These are phyloP conservation scores for Xiphophorus birchmanni DNA, from an alignment of 2,797 vertebrate species.

Conservation along the genomic window DNA sequence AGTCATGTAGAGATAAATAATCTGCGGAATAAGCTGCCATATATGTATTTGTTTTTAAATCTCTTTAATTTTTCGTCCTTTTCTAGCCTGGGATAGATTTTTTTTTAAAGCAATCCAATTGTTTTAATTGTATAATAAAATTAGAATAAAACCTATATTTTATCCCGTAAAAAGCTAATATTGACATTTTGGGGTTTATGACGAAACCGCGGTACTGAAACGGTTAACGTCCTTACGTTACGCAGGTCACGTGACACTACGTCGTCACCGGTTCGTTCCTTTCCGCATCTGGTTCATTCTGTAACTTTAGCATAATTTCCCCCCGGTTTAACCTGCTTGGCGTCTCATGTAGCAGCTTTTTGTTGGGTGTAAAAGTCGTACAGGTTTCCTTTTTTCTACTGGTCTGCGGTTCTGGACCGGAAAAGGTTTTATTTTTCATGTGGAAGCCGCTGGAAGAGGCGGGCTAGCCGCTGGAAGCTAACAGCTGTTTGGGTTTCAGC, in stretches of 20 bases:
- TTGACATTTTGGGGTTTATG: not conserved
- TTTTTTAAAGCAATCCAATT: not conserved
- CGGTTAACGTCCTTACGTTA: slow-evolving; percentile 23
- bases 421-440: not conserved
- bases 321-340: not conserved
- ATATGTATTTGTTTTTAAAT: not conserved
- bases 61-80: not conserved
- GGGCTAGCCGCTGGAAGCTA: slow-evolving; percentile 35
- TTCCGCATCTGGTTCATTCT: slow-evolving; percentile 16
- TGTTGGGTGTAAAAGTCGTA: not conserved
- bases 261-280: not conserved
- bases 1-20: not conserved
- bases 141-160: not conserved
- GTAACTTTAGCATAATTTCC: slow-evolving; percentile 23
- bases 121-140: not conserved
- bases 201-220: not conserved
- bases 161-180: not conserved
- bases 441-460: slow-evolving; percentile 7
- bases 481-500: slow-evolving; percentile 47
- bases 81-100: not conserved
- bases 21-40: not conserved
- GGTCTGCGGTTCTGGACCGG: not conserved
- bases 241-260: slow-evolving; percentile 45
- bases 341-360: not conserved
- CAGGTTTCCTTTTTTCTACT: not conserved